Conservation (phyloP, 2,888 invertebrate species). For the Rambutsinella grinnellia region DNA sequence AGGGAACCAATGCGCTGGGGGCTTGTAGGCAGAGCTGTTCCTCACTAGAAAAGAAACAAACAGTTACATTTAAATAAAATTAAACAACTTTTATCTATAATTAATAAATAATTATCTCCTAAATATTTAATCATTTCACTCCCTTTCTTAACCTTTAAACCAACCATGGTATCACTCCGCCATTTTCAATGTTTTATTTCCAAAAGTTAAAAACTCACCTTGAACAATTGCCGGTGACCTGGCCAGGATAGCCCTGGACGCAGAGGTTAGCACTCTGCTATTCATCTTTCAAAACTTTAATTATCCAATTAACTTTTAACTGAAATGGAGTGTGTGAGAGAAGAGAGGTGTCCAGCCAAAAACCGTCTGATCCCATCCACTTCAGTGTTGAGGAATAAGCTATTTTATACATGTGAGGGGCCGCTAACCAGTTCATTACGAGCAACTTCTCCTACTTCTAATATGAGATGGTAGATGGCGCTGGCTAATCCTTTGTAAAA, state of each 20-base stretch:
- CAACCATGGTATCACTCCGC: not conserved
- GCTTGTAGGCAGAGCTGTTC: slow-evolving; percentile 46
- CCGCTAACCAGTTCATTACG: not conserved
- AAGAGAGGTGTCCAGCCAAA: no score
- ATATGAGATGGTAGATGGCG: no score
- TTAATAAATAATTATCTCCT: no score
- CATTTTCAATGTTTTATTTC: not conserved
- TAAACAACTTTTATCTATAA: not conserved
- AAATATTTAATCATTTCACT: slow-evolving; percentile 2
- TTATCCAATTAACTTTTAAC: no score
- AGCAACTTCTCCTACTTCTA: not conserved
- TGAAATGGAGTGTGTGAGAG: no score
- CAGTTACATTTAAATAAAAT: not conserved
- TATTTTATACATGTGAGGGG: not conserved
- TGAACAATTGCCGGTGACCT: slow-evolving; percentile 3
- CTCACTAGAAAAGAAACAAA: slow-evolving; percentile 43
- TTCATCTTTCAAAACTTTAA: slow-evolving; percentile 42
- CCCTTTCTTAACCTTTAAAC: not conserved
- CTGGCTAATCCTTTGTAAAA: no score
- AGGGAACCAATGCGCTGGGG: slow-evolving; percentile 60
- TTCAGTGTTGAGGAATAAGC: no score
- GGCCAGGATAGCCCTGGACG: slow-evolving; percentile 35
- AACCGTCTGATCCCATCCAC: no score
- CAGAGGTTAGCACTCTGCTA: slow-evolving; percentile 35
- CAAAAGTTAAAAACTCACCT: slow-evolving; percentile 28